Evolutionary conservation across 2,888 invertebrate genomes (phyloP).

Genomic region (Noctua fimbriata): DNA sequence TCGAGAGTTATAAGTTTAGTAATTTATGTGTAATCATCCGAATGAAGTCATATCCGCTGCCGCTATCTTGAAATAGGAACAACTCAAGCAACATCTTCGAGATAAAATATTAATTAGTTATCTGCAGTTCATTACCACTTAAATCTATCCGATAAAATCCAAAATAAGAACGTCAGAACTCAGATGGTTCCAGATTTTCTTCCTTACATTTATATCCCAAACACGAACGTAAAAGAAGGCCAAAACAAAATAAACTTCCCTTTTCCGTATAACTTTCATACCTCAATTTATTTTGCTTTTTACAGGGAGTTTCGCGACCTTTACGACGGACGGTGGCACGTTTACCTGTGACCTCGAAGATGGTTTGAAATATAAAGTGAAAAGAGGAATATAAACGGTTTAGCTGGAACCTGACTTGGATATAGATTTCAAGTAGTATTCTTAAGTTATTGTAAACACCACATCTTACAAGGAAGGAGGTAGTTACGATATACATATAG

Average conservation of each 20-base stretch:
- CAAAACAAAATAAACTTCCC: conserved; percentile 10
- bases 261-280: conserved; percentile 24
- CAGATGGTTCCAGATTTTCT: neutral
- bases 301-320: conserved; percentile 10
- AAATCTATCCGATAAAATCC: conserved; percentile 9
- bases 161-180: neutral
- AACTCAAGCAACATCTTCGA: conserved; percentile 33
- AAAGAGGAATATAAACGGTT: conserved; percentile 21
- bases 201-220: conserved; percentile 1
- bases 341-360: conserved; percentile 45
- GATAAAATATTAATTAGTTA: conserved; percentile 30
- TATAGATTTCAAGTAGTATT: neutral
- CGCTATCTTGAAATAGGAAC: conserved; percentile 43
- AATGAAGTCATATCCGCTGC: conserved; percentile 57
- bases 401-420: neutral
- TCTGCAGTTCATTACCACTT: conserved; percentile 31
- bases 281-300: conserved; percentile 24
- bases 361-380: conserved; percentile 12
- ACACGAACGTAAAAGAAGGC: conserved; percentile 11
- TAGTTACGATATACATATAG: neutral
- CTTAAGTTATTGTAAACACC: neutral
- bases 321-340: neutral
- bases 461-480: neutral
- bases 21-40: conserved; percentile 50
- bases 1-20: conserved; percentile 29